Conservation (phyloP, 1,140 invertebrate genomes). For the Patella vulgata region DNA sequence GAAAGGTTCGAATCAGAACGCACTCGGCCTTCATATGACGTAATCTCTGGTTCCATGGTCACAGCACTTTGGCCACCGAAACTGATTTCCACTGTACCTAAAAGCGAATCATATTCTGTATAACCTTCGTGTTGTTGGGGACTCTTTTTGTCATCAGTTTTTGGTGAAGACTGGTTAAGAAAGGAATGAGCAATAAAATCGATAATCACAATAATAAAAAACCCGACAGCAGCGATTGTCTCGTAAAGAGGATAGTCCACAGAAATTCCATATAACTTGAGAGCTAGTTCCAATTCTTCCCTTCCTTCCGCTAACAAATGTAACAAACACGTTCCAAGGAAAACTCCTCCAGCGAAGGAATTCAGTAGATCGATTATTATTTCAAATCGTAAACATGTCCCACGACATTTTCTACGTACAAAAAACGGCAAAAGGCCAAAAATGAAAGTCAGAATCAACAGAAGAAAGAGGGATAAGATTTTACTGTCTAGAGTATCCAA, state of each 20-base stretch:
- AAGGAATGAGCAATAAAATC: constrained; percentile 11
- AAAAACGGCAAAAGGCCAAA: no score
- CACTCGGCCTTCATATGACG: background rate
- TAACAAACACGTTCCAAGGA: constrained; percentile 69
- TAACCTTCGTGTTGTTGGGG: background rate
- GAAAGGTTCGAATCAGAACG: no score
- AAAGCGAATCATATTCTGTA: background rate
- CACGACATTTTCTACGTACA: no score
- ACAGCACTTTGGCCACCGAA: no score
- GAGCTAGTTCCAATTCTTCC: constrained; percentile 47
- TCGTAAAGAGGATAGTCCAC: constrained; percentile 18
- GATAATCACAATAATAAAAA: constrained; percentile 66
- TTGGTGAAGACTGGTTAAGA: background rate
- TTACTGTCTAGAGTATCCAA: no score
- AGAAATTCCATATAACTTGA: background rate
- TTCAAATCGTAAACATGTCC: no score
- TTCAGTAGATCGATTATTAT: no score
- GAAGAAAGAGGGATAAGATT: no score
- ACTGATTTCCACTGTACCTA: background rate
- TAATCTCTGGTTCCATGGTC: no score
- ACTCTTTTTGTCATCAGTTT: background rate
- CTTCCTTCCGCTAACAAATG: constrained; percentile 69
- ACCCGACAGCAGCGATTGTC: constrained; percentile 66
- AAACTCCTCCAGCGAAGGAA: constrained; percentile 71
- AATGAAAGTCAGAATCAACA: no score